Evolutionary conservation across 92 coral and sea anemone genomes (phyloP).

Genomic region (Metridium senile): DNA sequence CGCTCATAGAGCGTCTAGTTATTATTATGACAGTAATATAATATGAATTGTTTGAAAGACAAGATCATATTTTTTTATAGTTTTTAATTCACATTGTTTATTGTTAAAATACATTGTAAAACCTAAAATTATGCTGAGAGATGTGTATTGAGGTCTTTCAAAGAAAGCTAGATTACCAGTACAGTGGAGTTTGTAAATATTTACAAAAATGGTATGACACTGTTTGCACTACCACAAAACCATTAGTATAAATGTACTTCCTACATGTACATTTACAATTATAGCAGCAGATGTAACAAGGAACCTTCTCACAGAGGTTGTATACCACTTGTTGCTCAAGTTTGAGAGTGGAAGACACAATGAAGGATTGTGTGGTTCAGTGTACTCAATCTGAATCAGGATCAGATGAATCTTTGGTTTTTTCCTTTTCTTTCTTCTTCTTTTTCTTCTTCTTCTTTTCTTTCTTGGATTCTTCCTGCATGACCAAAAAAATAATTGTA

Average conservation of each 20-base stretch:
- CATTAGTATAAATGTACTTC: no score
- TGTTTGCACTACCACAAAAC: no score
- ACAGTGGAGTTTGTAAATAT: no score
- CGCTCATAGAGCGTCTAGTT: neutral
- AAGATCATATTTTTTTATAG: neutral
- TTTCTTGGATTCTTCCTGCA: slow-evolving; percentile 55
- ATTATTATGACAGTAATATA: no score
- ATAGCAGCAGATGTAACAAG: no score
- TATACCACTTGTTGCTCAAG: no score
- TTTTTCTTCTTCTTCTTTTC: slow-evolving; percentile 63
- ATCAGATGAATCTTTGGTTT: slow-evolving; percentile 37
- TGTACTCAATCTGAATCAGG: slow-evolving; percentile 35
- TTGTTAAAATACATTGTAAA: slow-evolving; percentile 5
- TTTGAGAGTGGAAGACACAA: no score
- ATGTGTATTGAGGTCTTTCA: no score
- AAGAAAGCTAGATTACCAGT: no score
- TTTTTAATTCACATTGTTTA: neutral
- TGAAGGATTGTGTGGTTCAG: neutral
- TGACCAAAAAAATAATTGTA: neutral
- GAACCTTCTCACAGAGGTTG: no score
- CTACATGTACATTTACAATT: no score
- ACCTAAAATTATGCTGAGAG: slow-evolving; percentile 2
- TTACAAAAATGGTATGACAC: no score
- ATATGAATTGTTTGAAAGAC: neutral
- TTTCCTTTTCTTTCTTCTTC: slow-evolving; percentile 63